Conservation (phyloP, 1,140 invertebrate species). For the Ips nitidus region DNA sequence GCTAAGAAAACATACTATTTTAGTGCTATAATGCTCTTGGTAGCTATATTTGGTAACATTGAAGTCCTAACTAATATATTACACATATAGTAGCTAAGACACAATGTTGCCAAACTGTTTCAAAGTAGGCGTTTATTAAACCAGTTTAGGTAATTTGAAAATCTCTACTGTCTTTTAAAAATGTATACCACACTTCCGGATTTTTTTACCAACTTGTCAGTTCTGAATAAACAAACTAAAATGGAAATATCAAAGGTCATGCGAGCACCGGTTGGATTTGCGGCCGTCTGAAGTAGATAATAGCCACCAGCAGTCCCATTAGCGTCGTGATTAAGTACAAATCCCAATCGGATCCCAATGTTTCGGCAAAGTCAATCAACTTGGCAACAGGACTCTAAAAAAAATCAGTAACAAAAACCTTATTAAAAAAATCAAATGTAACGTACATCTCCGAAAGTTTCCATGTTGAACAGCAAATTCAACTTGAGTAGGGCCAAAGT, state of each 20-base stretch:
- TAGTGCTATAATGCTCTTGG: too few species aligned
- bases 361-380: constrained; percentile 65
- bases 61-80: too few species aligned
- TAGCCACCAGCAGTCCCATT: constrained; percentile 76
- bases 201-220: neutral
- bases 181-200: too few species aligned
- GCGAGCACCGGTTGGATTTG: constrained; percentile 45
- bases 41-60: too few species aligned
- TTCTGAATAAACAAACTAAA: constrained; percentile 49
- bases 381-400: constrained; percentile 64
- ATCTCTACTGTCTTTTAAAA: too few species aligned
- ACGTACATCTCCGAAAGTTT: constrained; percentile 70
- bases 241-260: constrained; percentile 25
- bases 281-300: constrained; percentile 76
- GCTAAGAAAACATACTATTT: too few species aligned
- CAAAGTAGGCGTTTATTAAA: too few species aligned
- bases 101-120: too few species aligned
- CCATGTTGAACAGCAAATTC: constrained; percentile 73
- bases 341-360: constrained; percentile 89
- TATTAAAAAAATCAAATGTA: neutral
- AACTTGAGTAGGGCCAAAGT: constrained; percentile 90
- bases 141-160: too few species aligned
- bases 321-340: constrained; percentile 85
- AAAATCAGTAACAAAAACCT: neutral
- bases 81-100: too few species aligned